Base-by-base conservation (phyloP, 2,888 invertebrate species). In the Acanthosepion pharaonis region DNA sequence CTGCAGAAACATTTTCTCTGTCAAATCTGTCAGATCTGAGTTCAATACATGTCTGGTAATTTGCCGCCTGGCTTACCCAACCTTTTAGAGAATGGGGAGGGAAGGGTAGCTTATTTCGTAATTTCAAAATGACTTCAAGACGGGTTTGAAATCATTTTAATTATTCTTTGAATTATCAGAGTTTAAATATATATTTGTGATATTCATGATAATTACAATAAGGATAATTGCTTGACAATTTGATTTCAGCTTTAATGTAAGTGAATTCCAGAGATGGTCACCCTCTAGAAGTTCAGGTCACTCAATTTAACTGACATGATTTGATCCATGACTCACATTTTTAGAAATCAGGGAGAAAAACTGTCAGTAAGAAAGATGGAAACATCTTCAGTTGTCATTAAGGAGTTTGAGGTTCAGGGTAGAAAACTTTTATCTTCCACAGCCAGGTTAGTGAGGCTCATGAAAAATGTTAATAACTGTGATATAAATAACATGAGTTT, bases 21-120 rank as follows among this genome's bases (percentile, higher is more conserved):
- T 78, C 78, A 78, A 78, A 78, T n/a, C 78, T 78, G 78, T 78
- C 78, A 78, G 78, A 78, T 78, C 78, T n/a, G 78, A 78, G n/a
- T 78, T n/a, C 78, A 78, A n/a, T 78, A 78, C n/a, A 11, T 33
- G n/a, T 78, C 78, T 78, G n/a, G 78, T 78, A 78, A 78, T n/a
- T 78, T 78, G 78, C 78, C 78, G 78, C 78, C 78, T 78, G n/a
- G n/a, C 78, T 78, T 78, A 78, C 78, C 78, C 78, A 78, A 28
- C 78, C 28, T 78, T 78, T 78, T 28, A 28, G 78, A 9, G n/a
- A 28, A 78, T 15, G 78, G 78, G n/a, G 78, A 33, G 78, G n/a
- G 11, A 18, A n/a, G 78, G n/a, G 78, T 9, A 78, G n/a, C 78
- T 78, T n/a, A 78, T 78, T 78, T 78, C 78, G 33, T 78, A 78